Conservation (phyloP, 1,140 invertebrate genomes). For the Globodera rostochiensis region DNA sequence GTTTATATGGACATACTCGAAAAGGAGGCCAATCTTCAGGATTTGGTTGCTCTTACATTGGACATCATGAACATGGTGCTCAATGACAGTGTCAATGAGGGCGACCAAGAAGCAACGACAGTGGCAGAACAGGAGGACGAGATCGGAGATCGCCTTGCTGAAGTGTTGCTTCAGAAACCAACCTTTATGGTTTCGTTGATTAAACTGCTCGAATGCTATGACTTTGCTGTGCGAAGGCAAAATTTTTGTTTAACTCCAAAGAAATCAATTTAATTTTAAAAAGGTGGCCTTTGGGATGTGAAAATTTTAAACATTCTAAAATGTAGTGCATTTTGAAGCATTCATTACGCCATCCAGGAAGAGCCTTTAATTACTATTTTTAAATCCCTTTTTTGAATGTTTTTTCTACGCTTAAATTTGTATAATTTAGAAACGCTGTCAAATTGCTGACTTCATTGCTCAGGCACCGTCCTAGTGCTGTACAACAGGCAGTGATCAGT, state of each 20-base stretch:
- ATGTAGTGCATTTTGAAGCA: too few relatives aligned
- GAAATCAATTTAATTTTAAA: too few relatives aligned
- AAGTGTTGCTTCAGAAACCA: slow-evolving; percentile 91
- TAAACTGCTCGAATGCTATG: slow-evolving; percentile 78
- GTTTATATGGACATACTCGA: slow-evolving; percentile 74
- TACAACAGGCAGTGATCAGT: slow-evolving; percentile 90
- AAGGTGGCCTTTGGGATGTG: too few relatives aligned
- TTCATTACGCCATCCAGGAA: too few relatives aligned
- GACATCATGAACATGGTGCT: slow-evolving; percentile 90
- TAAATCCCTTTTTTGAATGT: too few relatives aligned
- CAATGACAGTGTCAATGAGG: slow-evolving; percentile 69
- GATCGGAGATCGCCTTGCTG: slow-evolving; percentile 90
- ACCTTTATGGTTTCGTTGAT: slow-evolving; percentile 84
- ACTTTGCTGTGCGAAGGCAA: slow-evolving; percentile 57
- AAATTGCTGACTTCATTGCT: slow-evolving; percentile 81
- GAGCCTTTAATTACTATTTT: too few relatives aligned
- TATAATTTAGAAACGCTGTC: slow-evolving; percentile 70
- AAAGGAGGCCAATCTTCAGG: slow-evolving; percentile 81
- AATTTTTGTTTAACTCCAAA: not conserved
- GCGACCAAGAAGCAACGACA: slow-evolving; percentile 68
- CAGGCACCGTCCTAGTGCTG: slow-evolving; percentile 78
- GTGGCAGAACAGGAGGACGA: slow-evolving; percentile 65
- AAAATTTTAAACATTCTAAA: too few relatives aligned
- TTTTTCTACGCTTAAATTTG: not conserved
- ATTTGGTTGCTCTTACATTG: slow-evolving; percentile 86